Evolutionary conservation across 2,888 invertebrate genomes (phyloP), one percentile per base, ranked within the genome.

Genomic region (Alloscopus bannaensis): DNA sequence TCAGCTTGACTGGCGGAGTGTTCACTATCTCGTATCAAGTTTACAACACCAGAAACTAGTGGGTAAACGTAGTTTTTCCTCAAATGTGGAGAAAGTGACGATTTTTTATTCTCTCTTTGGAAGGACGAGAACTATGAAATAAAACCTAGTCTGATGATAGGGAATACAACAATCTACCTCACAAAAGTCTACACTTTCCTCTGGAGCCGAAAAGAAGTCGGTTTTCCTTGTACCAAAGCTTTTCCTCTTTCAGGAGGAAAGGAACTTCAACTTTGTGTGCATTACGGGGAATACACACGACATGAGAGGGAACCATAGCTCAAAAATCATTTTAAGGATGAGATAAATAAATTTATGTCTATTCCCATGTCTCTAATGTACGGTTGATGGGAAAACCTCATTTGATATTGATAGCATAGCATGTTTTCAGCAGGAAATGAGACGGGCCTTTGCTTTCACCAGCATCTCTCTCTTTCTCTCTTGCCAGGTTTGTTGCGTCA

Each of bases 361-460:
- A 81, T 81, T 81, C 75, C 73, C 81, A 40, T 78, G 70, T 66
- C 65, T 59, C 73, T 76, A 76, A 76, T 75, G 76, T 50, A 66
- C 31, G 50, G 68, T 66, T 71, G 79, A 71, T 65, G 76, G 59
- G 55, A 29, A 69, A 80, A 80, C 64, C 83, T 84, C 84, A 84
- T 84, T 83, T 84, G 83, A 84, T 83, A 84, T 84, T 84, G 84
- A 84, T 84, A 82, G 82, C 31, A 20, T n/a, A 59, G 13, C 71
- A 52, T 84, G 83, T 79, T 82, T 80, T 84, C 70, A 82, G 72
- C 76, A 84, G 84, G 84, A 84, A 84, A 81, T 84, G 84, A 84
- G 80, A 81, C 79, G 68, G 75, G 83, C 75, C n/a, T 80, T 84
- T 20, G n/a, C 31, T 31, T 36, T 31, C 31, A 36, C 31, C 60